These are phyloP conservation scores for Telenomus remus DNA, from an alignment of 1,140 invertebrate species.

Conservation along the genomic window DNA sequence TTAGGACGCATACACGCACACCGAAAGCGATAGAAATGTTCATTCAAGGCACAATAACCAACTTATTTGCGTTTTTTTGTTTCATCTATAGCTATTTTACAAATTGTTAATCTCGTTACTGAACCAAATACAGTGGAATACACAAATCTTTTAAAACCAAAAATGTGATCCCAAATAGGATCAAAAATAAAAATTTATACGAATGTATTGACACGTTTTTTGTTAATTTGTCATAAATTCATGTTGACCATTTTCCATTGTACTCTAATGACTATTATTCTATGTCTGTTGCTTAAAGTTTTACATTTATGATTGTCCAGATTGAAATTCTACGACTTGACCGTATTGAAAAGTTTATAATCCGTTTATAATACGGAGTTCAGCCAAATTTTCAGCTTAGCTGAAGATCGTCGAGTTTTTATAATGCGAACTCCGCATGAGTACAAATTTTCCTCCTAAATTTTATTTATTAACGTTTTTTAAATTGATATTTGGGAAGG, in stretches of 20 bases:
- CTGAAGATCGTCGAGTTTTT: slow-evolving; percentile 4
- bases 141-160: neutral
- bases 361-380: slow-evolving; percentile 18
- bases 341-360: slow-evolving; percentile 30
- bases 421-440: slow-evolving; percentile 12
- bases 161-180: no score
- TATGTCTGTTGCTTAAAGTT: slow-evolving; percentile 28
- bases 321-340: slow-evolving; percentile 11
- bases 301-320: slow-evolving; percentile 25
- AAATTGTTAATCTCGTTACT: slow-evolving; percentile 42
- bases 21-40: slow-evolving; percentile 19
- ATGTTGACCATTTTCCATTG: slow-evolving; percentile 26
- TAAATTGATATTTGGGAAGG: neutral
- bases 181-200: no score
- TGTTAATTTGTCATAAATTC: neutral
- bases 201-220: no score
- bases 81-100: slow-evolving; percentile 36
- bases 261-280: slow-evolving; percentile 23
- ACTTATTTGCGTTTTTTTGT: slow-evolving; percentile 32
- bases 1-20: slow-evolving; percentile 37
- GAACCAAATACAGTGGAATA: slow-evolving; percentile 24
- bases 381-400: slow-evolving; percentile 14
- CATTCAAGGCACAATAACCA: slow-evolving; percentile 30
- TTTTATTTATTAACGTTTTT: neutral
- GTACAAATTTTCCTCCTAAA: slow-evolving; percentile 10